phyloP scores from a whole-genome alignment of 1,140 invertebrate genomes.

The Drosophila parvula region DNA sequence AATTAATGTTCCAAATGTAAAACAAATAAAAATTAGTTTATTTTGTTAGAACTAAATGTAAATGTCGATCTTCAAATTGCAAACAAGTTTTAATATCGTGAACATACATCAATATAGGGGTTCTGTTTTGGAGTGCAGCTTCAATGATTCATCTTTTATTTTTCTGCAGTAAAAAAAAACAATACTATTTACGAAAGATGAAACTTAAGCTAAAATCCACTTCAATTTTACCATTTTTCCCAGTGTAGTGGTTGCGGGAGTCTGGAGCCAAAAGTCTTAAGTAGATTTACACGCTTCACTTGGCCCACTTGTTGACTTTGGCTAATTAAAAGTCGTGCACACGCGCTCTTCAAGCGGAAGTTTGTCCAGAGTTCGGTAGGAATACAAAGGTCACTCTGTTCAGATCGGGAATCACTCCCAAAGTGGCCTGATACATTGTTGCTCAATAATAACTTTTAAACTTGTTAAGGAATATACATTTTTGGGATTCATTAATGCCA shows the following conservation, averaged over 20 bases:
- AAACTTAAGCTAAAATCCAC: no score
- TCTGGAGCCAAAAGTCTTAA: constrained; percentile 51
- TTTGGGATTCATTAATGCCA: neutral
- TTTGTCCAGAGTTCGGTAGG: constrained; percentile 26
- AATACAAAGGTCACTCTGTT: constrained; percentile 40
- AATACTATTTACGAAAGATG: no score
- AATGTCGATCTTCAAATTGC: no score
- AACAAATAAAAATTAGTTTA: no score
- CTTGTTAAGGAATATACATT: neutral
- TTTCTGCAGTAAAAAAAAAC: no score
- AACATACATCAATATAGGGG: no score
- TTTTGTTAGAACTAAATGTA: no score
- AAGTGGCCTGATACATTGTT: constrained; percentile 4
- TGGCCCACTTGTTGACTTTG: constrained; percentile 68
- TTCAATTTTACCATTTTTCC: neutral
- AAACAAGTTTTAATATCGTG: no score
- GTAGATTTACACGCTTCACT: constrained; percentile 58
- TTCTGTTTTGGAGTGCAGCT: no score
- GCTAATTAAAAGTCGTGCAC: constrained; percentile 70
- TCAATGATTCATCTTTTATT: no score
- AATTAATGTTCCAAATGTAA: no score
- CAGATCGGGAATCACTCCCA: constrained; percentile 3
- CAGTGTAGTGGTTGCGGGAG: constrained; percentile 10
- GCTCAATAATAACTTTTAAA: neutral
- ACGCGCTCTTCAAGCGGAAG: constrained; percentile 51